phyloP scores from a whole-genome alignment of 2,113 vertebrate species.

The Pelecanoides urinatrix region DNA sequence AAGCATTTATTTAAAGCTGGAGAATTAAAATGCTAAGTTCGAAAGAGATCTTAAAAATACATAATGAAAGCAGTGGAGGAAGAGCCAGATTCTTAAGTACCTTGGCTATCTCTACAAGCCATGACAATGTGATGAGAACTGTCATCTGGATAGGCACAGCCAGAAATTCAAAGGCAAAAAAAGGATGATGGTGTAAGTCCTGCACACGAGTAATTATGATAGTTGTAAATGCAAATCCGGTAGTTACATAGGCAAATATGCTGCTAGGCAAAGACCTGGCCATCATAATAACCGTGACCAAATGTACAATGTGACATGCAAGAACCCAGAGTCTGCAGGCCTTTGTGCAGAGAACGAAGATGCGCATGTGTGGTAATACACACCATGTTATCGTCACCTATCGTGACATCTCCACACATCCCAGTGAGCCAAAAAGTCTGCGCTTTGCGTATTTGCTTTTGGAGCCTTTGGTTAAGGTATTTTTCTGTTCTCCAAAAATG shows the following conservation, averaged over 20 bases:
- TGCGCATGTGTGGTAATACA: neutral
- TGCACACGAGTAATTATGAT: neutral
- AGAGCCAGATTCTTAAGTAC: neutral
- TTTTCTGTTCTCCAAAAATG: neutral
- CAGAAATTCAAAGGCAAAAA: neutral
- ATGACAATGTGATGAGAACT: neutral
- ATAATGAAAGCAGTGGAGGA: neutral
- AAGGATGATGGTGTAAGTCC: neutral
- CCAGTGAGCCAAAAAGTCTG: neutral
- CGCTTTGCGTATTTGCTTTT: neutral
- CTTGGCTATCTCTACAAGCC: neutral
- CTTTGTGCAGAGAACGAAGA: neutral
- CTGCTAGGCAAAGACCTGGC: neutral
- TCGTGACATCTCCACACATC: neutral
- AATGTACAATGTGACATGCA: rapidly evolving
- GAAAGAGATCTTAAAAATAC: neutral
- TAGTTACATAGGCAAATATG: neutral
- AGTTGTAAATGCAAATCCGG: neutral
- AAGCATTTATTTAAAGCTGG: neutral
- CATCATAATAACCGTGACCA: rapidly evolving
- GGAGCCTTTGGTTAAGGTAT: neutral
- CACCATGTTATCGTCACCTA: rapidly evolving
- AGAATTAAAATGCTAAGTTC: neutral
- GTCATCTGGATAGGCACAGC: neutral
- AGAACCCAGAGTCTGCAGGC: neutral